Evolutionary conservation across 2,888 invertebrate species (phyloP).

Genomic region (Folsomia candida): DNA sequence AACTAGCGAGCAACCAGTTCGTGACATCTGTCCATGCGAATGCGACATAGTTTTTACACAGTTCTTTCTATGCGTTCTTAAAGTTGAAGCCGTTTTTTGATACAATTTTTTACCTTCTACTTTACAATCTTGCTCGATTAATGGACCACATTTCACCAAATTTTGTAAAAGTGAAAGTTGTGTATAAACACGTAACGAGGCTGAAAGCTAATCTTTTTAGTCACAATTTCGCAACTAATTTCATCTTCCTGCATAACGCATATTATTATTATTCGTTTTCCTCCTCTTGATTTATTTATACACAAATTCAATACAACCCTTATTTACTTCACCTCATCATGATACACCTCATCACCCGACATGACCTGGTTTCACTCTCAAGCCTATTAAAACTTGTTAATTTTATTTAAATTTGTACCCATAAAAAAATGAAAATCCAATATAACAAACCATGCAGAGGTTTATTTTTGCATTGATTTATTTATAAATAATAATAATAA

Average conservation of each 20-base stretch:
- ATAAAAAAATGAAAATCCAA: neutral
- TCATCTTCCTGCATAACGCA: too few relatives aligned
- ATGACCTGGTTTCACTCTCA: neutral
- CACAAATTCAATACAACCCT: neutral
- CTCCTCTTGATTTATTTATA: too few relatives aligned
- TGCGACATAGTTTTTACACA: slow-evolving; percentile 27
- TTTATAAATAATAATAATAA: neutral
- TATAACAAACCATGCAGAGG: neutral
- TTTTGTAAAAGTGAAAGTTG: neutral
- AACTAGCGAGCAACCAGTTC: too few relatives aligned
- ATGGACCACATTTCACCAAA: neutral
- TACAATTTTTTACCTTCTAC: neutral
- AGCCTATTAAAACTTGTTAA: neutral
- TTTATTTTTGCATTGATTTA: neutral
- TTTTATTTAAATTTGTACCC: neutral
- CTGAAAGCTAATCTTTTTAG: too few relatives aligned
- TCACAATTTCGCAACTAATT: too few relatives aligned
- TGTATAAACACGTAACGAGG: too few relatives aligned
- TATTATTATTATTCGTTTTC: too few relatives aligned
- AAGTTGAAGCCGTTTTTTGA: neutral
- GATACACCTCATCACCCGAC: neutral
- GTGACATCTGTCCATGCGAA: slow-evolving; percentile 36
- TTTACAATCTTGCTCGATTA: neutral
- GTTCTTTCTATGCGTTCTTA: neutral
- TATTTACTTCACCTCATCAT: neutral